Conservation (phyloP, 2,797 vertebrate genomes). For the Masticophis lateralis region DNA sequence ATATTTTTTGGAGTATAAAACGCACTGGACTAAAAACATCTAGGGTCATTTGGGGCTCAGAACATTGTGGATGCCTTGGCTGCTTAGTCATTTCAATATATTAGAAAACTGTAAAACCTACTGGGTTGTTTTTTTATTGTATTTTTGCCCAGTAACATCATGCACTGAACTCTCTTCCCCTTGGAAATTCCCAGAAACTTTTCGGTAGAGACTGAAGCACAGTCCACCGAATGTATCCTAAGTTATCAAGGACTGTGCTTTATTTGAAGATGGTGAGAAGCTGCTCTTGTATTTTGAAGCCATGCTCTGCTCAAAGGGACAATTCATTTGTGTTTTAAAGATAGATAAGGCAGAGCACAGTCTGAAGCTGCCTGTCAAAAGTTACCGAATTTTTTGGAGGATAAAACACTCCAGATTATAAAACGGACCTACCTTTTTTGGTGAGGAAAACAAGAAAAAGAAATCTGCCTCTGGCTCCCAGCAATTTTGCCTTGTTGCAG, state of each 20-base stretch:
- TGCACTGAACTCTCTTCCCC: background rate
- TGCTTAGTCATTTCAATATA: constrained; percentile 1
- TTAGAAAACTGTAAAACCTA: background rate
- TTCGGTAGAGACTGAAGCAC: background rate
- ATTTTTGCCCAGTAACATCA: background rate
- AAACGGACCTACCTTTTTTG: too few species aligned
- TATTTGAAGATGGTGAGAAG: background rate
- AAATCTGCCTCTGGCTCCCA: too few species aligned
- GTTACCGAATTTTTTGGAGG: background rate
- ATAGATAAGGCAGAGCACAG: background rate
- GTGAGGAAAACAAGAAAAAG: too few species aligned
- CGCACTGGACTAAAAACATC: background rate
- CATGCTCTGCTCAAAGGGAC: background rate
- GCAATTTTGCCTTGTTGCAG: too few species aligned
- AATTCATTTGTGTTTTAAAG: background rate
- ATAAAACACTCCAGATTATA: too few species aligned
- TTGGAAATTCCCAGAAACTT: constrained; percentile 13
- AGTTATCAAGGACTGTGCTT: background rate
- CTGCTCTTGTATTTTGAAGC: background rate
- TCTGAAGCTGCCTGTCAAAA: background rate
- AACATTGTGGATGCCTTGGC: background rate
- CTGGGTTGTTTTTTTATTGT: background rate
- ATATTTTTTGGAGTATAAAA: too few species aligned
- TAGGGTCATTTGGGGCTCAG: background rate
- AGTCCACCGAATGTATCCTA: too few species aligned